A percentile compares a stretch with the other conserved stretches of the same genome.
phyloP scores from a whole-genome alignment of 1,140 invertebrate species.

The Cataglyphis hispanica region DNA sequence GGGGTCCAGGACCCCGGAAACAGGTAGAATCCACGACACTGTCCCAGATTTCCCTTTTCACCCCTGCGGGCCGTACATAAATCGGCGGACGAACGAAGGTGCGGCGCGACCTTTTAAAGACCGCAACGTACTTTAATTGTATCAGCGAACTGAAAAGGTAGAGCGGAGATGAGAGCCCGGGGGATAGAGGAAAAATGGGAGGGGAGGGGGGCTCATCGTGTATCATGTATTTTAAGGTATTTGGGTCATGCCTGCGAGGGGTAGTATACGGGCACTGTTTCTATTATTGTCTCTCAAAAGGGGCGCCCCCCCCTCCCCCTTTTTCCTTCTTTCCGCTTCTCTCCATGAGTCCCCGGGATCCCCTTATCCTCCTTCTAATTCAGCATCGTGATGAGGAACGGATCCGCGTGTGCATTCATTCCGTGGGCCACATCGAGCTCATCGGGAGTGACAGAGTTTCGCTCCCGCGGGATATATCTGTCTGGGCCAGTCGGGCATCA shows the following conservation, averaged over 20 bases:
- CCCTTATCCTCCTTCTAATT: slow-evolving; percentile 28
- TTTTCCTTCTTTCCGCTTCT: slow-evolving; percentile 51
- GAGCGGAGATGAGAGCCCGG: slow-evolving; percentile 32
- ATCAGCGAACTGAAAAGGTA: slow-evolving; percentile 64
- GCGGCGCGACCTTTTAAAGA: slow-evolving; percentile 66
- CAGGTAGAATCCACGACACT: slow-evolving; percentile 60
- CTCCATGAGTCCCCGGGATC: background rate
- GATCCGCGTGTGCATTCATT: slow-evolving; percentile 57
- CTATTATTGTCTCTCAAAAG: slow-evolving; percentile 85
- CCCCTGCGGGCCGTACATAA: slow-evolving; percentile 71
- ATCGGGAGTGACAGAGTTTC: slow-evolving; percentile 68
- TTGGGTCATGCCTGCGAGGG: slow-evolving; percentile 72
- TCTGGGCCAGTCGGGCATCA: slow-evolving; percentile 51
- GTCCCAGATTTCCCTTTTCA: slow-evolving; percentile 73
- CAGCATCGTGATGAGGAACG: slow-evolving; percentile 36
- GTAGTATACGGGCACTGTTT: slow-evolving; percentile 79
- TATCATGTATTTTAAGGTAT: slow-evolving; percentile 83
- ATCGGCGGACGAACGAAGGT: slow-evolving; percentile 76
- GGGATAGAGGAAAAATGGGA: background rate
- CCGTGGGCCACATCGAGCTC: background rate
- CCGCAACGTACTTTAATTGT: slow-evolving; percentile 83
- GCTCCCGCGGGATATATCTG: slow-evolving; percentile 60
- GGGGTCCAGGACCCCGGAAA: slow-evolving; percentile 23
- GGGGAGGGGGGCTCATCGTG: slow-evolving; percentile 73
- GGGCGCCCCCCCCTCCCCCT: slow-evolving; percentile 64